Conservation (phyloP, 2,113 vertebrate species). For the Alligator mississippiensis region DNA sequence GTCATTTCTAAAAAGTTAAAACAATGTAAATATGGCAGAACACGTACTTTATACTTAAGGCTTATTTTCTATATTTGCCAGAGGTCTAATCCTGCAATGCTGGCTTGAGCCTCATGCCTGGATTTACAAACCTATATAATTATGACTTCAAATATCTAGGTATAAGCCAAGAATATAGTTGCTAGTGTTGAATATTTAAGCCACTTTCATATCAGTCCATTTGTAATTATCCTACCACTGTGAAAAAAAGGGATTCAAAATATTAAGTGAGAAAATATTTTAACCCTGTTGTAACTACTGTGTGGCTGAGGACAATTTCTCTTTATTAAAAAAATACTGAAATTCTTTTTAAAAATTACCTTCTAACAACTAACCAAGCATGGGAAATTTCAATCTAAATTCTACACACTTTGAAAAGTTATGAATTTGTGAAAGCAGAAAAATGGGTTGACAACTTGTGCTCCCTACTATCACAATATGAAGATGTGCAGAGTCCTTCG, state of each 20-base stretch:
- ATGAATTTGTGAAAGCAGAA: background rate
- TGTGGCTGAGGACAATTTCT: background rate
- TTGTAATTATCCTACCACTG: background rate
- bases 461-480: background rate
- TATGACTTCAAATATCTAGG: background rate
- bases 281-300: background rate
- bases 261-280: background rate
- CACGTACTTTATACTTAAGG: background rate
- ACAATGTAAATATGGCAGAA: background rate
- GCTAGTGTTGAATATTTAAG: background rate
- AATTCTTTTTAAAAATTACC: background rate
- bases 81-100: background rate
- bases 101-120: background rate
- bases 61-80: background rate
- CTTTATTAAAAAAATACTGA: background rate
- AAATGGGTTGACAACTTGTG: background rate
- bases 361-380: constrained; percentile 9
- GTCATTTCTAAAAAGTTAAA: background rate
- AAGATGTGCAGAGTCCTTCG: background rate
- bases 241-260: background rate
- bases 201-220: background rate
- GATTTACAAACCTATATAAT: background rate
- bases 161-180: background rate
- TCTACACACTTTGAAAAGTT: background rate
- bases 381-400: background rate